A percentile compares a stretch with the other conserved stretches of the same genome.
Conservation (phyloP, 2,888 invertebrate genomes). For the Caenorhabditis becei region DNA sequence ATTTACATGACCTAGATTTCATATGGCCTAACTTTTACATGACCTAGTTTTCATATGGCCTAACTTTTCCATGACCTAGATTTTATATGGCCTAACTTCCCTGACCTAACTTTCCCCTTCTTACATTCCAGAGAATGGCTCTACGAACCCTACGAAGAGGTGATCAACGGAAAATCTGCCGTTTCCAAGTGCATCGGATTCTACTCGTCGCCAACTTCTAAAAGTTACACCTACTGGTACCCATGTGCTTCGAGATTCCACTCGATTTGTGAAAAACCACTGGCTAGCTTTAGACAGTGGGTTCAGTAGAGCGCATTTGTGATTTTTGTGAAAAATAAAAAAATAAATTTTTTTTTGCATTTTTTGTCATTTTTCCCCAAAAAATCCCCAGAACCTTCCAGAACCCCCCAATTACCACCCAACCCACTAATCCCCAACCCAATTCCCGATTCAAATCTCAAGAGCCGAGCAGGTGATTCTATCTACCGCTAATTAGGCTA, state of each 20-base stretch:
- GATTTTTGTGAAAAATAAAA: neutral
- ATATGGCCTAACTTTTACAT: no score
- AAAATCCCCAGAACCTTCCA: neutral
- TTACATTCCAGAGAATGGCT: conserved; percentile 37
- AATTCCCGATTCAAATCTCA: no score
- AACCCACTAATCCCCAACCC: neutral
- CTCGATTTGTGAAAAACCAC: conserved; percentile 36
- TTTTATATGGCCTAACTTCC: no score
- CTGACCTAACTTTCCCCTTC: no score
- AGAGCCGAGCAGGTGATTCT: no score
- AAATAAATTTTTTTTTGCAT: neutral
- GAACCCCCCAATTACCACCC: no score
- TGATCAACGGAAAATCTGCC: conserved; percentile 36
- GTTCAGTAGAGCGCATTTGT: conserved; percentile 3
- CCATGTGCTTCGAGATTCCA: conserved; percentile 33
- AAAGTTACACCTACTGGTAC: conserved; percentile 35
- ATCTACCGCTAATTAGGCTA: neutral
- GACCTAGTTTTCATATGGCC: no score
- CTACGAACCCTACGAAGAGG: conserved; percentile 42
- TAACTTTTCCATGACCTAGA: no score
- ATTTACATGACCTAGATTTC: no score
- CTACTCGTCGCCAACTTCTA: conserved; percentile 35
- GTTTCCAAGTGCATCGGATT: conserved; percentile 39
- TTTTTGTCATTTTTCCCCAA: neutral
- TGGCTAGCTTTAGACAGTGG: conserved; percentile 28